phyloP scores from a whole-genome alignment of 2,113 vertebrate genomes.

The Microtus richardsoni region DNA sequence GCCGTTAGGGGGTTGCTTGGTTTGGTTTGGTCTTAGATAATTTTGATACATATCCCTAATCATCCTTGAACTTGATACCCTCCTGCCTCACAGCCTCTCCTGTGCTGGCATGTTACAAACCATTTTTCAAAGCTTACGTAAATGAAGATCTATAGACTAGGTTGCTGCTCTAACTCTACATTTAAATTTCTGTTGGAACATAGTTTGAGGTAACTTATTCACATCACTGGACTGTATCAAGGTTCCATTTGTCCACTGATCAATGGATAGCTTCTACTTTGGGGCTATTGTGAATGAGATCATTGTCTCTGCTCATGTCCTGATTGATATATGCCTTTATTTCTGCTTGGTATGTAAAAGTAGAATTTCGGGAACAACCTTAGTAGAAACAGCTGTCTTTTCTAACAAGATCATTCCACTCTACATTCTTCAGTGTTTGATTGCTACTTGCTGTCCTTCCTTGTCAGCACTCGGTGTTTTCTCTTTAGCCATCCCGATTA shows the following conservation, averaged over 20 bases:
- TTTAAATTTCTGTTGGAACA: background rate
- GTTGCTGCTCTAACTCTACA: background rate
- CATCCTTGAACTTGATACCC: background rate
- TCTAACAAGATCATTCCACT: background rate
- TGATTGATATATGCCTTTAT: background rate
- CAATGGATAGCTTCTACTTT: background rate
- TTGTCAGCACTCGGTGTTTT: background rate
- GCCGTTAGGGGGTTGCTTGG: background rate
- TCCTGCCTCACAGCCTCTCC: background rate
- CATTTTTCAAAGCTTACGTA: constrained; percentile 45
- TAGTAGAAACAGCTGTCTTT: background rate
- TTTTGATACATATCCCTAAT: background rate
- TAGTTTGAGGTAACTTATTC: constrained; percentile 24
- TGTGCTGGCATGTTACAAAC: background rate
- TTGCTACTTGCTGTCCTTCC: background rate
- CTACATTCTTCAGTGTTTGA: background rate
- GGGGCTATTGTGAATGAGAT: background rate
- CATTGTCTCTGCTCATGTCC: background rate
- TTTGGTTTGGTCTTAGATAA: background rate
- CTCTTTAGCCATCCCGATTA: constrained; percentile 30
- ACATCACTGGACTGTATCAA: background rate
- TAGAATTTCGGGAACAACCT: constrained; percentile 21
- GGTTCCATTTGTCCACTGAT: constrained; percentile 14
- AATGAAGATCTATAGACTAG: background rate
- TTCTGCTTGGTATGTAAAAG: background rate